Conservation (phyloP, 2,888 invertebrate genomes). For the Brachylomia viminalis region DNA sequence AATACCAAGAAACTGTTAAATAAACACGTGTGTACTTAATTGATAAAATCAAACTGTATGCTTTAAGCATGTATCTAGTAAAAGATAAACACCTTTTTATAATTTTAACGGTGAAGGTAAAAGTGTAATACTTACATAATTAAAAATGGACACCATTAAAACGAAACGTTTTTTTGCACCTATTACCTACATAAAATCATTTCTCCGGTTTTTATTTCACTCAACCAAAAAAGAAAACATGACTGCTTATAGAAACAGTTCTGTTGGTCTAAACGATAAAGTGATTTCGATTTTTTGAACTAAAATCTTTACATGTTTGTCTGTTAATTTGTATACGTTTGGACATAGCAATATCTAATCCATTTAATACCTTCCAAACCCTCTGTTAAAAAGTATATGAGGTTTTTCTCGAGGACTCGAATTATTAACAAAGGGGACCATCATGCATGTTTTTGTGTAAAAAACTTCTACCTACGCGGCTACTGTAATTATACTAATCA, state of each 20-base stretch:
- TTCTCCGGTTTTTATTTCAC: not conserved
- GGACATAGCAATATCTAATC: not conserved
- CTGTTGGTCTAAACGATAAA: not conserved
- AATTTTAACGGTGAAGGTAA: not conserved
- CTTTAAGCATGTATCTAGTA: not conserved
- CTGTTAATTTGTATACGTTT: not conserved
- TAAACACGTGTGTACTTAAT: not conserved
- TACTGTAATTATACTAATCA: not conserved
- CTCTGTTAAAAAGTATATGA: too few relatives aligned
- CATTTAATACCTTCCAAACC: not conserved
- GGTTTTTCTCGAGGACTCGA: not conserved
- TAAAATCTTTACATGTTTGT: not conserved
- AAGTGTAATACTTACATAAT: too few relatives aligned
- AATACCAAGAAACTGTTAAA: not conserved
- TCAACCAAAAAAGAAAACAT: not conserved
- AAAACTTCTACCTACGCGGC: not conserved
- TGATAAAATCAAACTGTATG: not conserved
- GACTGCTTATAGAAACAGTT: not conserved
- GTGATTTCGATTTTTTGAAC: not conserved
- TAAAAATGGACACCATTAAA: not conserved
- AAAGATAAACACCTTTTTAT: not conserved
- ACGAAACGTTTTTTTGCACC: not conserved
- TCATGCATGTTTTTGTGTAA: not conserved
- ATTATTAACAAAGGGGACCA: not conserved
- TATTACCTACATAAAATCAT: not conserved